phyloP scores from a whole-genome alignment of 2,888 invertebrate species.

The Hylaea fasciaria region DNA sequence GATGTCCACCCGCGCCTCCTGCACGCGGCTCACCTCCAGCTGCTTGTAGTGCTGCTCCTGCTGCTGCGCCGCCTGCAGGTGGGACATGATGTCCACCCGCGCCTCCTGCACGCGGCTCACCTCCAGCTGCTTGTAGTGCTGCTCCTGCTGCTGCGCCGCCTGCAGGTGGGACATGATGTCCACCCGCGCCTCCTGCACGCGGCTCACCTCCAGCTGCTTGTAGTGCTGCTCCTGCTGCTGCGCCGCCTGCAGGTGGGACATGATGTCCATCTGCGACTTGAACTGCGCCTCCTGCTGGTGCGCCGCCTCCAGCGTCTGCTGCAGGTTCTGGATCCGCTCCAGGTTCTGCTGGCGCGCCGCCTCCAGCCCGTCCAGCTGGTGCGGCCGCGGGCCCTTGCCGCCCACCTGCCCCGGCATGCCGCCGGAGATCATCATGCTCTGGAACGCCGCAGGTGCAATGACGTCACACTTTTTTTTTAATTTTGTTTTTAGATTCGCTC shows the following conservation, averaged over 20 bases:
- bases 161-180: too few relatives aligned
- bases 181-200: too few relatives aligned
- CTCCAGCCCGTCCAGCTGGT: constrained; percentile 86
- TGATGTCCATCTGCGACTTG: constrained; percentile 90
- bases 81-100: too few relatives aligned
- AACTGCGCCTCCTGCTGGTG: constrained; percentile 90
- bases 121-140: too few relatives aligned
- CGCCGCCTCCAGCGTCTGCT: constrained; percentile 91
- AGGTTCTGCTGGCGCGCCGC: constrained; percentile 91
- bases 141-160: too few relatives aligned
- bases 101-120: too few relatives aligned
- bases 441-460: constrained; percentile 11
- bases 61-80: too few relatives aligned
- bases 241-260: constrained; percentile 89
- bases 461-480: too few relatives aligned
- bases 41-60: too few relatives aligned
- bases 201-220: constrained; percentile 88
- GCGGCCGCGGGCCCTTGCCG: constrained; percentile 65
- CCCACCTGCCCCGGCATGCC: constrained; percentile 70
- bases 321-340: constrained; percentile 89
- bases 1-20: too few relatives aligned
- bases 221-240: constrained; percentile 93
- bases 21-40: too few relatives aligned
- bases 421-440: constrained; percentile 76
- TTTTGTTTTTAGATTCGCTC: too few relatives aligned